phyloP scores from a whole-genome alignment of 2,888 invertebrate species.

The Drosophila mimica region DNA sequence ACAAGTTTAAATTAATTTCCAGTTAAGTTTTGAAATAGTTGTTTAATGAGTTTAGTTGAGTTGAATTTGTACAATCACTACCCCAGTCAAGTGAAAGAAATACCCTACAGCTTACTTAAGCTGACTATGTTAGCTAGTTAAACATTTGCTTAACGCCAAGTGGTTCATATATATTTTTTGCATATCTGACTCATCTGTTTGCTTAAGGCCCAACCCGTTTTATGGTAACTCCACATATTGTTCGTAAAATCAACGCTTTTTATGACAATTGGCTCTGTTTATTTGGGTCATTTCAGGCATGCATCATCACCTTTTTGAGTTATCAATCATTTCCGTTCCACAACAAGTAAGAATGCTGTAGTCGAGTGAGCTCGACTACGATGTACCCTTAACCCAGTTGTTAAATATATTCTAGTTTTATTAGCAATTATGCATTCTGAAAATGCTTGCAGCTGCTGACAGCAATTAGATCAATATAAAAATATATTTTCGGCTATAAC shows the following conservation, averaged over 20 bases:
- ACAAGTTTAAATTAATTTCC: conserved; percentile 74
- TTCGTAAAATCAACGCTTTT: conserved; percentile 16
- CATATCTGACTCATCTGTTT: conserved; percentile 19
- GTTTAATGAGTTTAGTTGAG: conserved; percentile 62
- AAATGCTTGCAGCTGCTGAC: too few relatives aligned
- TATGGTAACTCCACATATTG: conserved; percentile 13
- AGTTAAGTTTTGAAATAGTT: conserved; percentile 58
- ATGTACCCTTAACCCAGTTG: too few relatives aligned
- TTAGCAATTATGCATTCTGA: too few relatives aligned
- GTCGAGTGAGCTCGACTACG: too few relatives aligned
- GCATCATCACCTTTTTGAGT: conserved; percentile 37
- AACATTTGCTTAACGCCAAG: background rate
- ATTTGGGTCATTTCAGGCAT: conserved; percentile 37
- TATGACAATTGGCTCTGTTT: conserved; percentile 11
- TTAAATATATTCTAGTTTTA: too few relatives aligned
- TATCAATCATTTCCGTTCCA: conserved; percentile 64
- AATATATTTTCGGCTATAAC: too few relatives aligned
- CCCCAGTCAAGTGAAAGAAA: conserved; percentile 11
- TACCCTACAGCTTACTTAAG: background rate
- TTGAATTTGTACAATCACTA: conserved; percentile 54
- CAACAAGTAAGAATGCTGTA: background rate
- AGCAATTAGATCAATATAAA: too few relatives aligned
- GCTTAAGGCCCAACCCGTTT: conserved; percentile 28
- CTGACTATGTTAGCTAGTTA: background rate
- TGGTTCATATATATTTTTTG: background rate